These are phyloP conservation scores for Acanthopagrus latus DNA, from an alignment of 2,797 vertebrate species.

Conservation along the genomic window DNA sequence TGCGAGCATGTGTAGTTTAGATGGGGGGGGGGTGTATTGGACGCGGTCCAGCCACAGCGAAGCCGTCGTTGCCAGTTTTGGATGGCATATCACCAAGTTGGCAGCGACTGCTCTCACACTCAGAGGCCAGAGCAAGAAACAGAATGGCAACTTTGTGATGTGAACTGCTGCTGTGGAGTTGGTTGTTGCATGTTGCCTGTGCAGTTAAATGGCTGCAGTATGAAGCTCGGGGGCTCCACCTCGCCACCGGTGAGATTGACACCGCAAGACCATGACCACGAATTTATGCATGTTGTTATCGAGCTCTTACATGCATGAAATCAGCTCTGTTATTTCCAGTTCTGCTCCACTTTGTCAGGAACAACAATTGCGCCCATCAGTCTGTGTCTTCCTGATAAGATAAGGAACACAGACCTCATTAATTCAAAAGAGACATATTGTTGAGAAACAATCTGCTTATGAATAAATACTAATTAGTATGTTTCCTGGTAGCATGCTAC, in stretches of 20 bases:
- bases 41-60: slow-evolving; percentile 46
- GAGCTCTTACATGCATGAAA: slow-evolving; percentile 9
- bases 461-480: slow-evolving; percentile 44
- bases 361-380: slow-evolving; percentile 33
- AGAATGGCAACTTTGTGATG: slow-evolving; percentile 65
- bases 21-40: slow-evolving; percentile 33
- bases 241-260: slow-evolving; percentile 25
- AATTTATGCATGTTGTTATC: slow-evolving; percentile 44
- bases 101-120: slow-evolving; percentile 60
- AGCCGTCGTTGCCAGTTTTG: slow-evolving; percentile 60
- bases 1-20: slow-evolving; percentile 54
- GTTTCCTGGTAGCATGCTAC: slow-evolving; percentile 20
- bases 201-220: slow-evolving; percentile 44
- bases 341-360: slow-evolving; percentile 26
- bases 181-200: slow-evolving; percentile 34
- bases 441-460: slow-evolving; percentile 40
- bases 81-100: slow-evolving; percentile 68
- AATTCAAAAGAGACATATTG: slow-evolving; percentile 37
- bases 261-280: slow-evolving; percentile 22
- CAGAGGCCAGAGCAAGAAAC: slow-evolving; percentile 48
- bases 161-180: slow-evolving; percentile 44
- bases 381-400: slow-evolving; percentile 59
- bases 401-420: slow-evolving; percentile 30
- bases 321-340: neutral
- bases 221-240: slow-evolving; percentile 24